Base-by-base conservation (phyloP, 2,113 vertebrate species). In the Etheostoma cragini region DNA sequence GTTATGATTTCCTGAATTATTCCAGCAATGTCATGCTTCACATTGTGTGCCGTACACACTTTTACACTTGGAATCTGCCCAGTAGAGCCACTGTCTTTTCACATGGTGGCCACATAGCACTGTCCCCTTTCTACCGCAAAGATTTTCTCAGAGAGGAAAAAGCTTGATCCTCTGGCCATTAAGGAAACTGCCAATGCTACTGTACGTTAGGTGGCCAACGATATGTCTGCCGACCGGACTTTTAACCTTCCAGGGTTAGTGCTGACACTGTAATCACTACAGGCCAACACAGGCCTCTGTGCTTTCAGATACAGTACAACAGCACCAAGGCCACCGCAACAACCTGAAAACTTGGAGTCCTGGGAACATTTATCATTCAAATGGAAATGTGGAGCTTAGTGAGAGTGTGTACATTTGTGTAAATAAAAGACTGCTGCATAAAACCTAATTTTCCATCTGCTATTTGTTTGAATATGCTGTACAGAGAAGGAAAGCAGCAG, bases 341-440 rank as follows among this genome's bases (percentile, higher is more conserved):
- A 46, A 17, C 54, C 46, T 8, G 66, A 78, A 16, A 71, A 46
- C 15, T 38, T 21, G 0, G 3, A 42, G 52, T 49, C 30, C 26
- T 33, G 35, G 47, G n/a, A 80, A 72, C 15, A 54, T 58, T 52
- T 73, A 33, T 10, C 54, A 60, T 47, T 63, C 35, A 17, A 62
- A 38, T 5, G n/a, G 22, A 3, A 33, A 6, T 26, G 38, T 64
- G 19, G 42, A 38, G 66, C 4, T 52, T 45, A 53, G 5, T 57
- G 47, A 47, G n/a, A 46, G 57, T 19, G 35, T 60, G 24, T 52
- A 64, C n/a, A 5, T 63, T 22, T 82, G 49, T 81, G 19, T 22
- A 64, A 77, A 85, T 80, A 82, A 88, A 77, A 64, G 56, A 82
- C 70, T 75, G 76, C 72, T 49, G 58, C 61, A 80, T 69, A 63